Evolutionary conservation across 2,797 vertebrate species (phyloP), one percentile per base, ranked within the genome.

Genomic region (Gymnocypris eckloni): DNA sequence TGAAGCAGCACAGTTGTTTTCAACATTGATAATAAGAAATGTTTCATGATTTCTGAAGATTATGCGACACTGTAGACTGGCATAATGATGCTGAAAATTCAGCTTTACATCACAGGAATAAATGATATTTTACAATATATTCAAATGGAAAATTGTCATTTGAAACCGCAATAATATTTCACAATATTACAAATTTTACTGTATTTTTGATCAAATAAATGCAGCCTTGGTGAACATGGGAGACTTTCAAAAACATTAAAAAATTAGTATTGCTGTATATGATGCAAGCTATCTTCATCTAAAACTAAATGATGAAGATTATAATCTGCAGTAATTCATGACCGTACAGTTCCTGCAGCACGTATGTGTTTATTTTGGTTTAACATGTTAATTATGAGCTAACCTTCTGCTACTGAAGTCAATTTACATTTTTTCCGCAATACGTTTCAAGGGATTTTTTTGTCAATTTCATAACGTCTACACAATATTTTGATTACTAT

Each of bases 381-480:
- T 13, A 25, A 54, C n/a, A 52, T 39, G 33, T n/a, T 52, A 39
- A n/a, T 52, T 70, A 22, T 54, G 25, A 70, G 16, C 28, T 3
- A 48, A 69, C 20, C 45, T 41, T 54, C 79, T 81, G 66, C 79
- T 81, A 81, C 79, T 39, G 79, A 54, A 81, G 64, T 81, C 45
- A 69, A n/a, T 50, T 50, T 81, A 37, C 0, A 13, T 54, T 37
- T 54, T 75, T 76, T 54, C 28, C 18, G 6, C 25, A 37, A 37
- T 20, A 76, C 5, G 1, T 78, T 78, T 78, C 52, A n/a, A n/a
- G 4, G 75, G 52, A 59, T 9, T 5, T 56, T 78, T 78, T 78
- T 1, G 13, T 59, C 75, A 41, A 9, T 78, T 78, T 59, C 75
- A 41, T 78, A 59, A 78, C 2, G 52, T 78, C 75, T 78, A 41